phyloP scores from a whole-genome alignment of 2,797 vertebrate species.

The Oceanodroma leucorhoa region DNA sequence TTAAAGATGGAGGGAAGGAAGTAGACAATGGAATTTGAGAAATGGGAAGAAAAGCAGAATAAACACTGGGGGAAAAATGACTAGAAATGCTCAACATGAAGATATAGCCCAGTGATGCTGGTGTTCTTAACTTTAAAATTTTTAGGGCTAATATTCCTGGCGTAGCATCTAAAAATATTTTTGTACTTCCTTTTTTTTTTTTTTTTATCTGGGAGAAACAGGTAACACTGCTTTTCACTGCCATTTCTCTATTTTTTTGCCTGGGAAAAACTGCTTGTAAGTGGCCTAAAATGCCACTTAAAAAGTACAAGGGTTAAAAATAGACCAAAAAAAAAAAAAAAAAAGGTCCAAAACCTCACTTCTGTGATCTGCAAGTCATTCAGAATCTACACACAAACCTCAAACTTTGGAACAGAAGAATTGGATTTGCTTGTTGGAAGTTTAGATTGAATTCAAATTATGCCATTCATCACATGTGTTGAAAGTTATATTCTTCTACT shows the following conservation, averaged over 20 bases:
- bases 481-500: not conserved
- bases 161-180: not conserved
- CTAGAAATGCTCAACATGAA: not conserved
- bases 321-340: fast-evolving
- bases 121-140: not conserved
- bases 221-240: not conserved
- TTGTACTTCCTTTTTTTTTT: not conserved
- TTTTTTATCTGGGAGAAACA: not conserved
- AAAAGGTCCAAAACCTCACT: not conserved
- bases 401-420: not conserved
- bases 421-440: not conserved
- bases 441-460: not conserved
- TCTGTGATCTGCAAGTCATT: not conserved
- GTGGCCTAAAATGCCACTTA: not conserved
- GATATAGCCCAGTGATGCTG: not conserved
- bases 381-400: fast-evolving
- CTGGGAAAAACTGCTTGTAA: not conserved
- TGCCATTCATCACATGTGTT: not conserved
- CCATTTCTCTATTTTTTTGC: fast-evolving
- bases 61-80: not conserved
- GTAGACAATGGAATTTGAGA: not conserved
- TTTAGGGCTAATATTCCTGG: not conserved
- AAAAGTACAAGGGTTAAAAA: not conserved
- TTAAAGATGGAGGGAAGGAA: not conserved
- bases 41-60: not conserved